Evolutionary conservation across 2,797 vertebrate species (phyloP).

Genomic region (Parauchenoglanis punctatus): DNA sequence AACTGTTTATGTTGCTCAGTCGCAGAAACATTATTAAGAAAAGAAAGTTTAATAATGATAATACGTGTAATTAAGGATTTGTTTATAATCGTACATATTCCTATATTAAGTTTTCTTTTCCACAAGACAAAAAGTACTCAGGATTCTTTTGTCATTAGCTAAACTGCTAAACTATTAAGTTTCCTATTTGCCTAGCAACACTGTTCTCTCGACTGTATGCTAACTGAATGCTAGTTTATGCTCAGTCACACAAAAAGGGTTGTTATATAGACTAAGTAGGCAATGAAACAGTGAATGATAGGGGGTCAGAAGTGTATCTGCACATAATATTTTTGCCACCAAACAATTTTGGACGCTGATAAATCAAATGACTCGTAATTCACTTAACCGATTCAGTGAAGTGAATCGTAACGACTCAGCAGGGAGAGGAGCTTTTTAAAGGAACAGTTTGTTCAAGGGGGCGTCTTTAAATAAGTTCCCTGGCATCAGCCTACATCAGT

Average conservation of each 20-base stretch:
- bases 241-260: not conserved
- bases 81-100: not conserved
- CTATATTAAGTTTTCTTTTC: not conserved
- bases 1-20: too few species aligned
- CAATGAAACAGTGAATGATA: too few species aligned
- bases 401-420: slow-evolving; percentile 46
- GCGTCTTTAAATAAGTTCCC: slow-evolving; percentile 49
- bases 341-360: not conserved
- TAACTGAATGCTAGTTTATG: not conserved
- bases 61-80: not conserved
- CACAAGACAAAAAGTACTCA: too few species aligned
- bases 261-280: not conserved
- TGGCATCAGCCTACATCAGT: slow-evolving; percentile 32
- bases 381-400: slow-evolving; percentile 64
- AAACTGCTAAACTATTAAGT: not conserved
- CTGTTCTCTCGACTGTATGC: not conserved
- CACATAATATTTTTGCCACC: not conserved
- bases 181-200: not conserved
- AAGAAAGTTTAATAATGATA: not conserved
- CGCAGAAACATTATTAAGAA: not conserved
- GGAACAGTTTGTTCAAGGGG: slow-evolving; percentile 57
- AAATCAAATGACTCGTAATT: slow-evolving; percentile 39
- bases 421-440: slow-evolving; percentile 63
- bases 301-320: not conserved
- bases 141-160: not conserved